Evolutionary conservation across 1,140 invertebrate genomes (phyloP), one percentile per base, ranked within the genome.

Genomic region (Diorhabda elongata): DNA sequence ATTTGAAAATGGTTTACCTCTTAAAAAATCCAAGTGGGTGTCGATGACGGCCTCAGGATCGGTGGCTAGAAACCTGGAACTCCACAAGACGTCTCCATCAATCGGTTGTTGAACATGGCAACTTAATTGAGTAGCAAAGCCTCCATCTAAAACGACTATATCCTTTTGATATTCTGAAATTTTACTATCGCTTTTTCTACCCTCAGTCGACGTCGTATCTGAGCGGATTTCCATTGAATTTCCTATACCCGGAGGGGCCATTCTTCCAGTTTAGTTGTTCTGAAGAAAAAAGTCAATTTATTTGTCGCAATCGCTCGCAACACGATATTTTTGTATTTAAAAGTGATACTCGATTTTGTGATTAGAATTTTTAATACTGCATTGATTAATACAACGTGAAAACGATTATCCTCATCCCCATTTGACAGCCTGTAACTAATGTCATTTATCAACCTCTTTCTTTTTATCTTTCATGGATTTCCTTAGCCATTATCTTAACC

Each of bases 31-130:
- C 69, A 91, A 81, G 81, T 95, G 93, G 0, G 90, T 89, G 71
- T 88, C 82, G 47, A 90, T 84, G 64, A 95, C 87, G 3, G 90
- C 89, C 42, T 89, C 82, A 2, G 90, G 90, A 77, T 93, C 82
- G 1, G 87, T 88, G 64, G 85, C 83, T 47, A 95, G 83, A 74
- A 93, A 91, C 67, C 90, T 83, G 0, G 92, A 88, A 64, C 90
- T 92, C 93, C 93, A 96, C 5, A 95, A 79, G 1, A 92, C 91
- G 80, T 92, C 88, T 0, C 88, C 89, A 77, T 90, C 89, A 58
- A 90, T 87, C 56, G 85, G 86, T 71, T 89, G 84, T 1, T 84
- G 84, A 2, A 92, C 86, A 77, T 92, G 88, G 62, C 85, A 88
- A 5, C 87, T 87, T 71, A 94, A 80, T 79, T 93, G 91, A 8